Evolutionary conservation across 2,888 invertebrate species (phyloP), one percentile per base, ranked within the genome.

Genomic region (Chaetogeoica ovagalla): DNA sequence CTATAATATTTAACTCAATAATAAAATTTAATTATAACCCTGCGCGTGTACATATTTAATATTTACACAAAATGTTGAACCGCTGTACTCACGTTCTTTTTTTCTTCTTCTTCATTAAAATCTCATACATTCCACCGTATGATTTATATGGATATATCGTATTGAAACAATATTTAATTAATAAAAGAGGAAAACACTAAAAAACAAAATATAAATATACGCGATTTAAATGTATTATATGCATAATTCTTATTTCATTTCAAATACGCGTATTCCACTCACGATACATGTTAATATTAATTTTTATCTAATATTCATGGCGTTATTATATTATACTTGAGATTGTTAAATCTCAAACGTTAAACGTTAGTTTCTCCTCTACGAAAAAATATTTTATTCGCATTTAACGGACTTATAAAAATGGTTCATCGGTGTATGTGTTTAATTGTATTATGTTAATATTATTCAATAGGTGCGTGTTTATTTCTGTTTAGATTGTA

Each of bases 401-500:
- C 17, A 15, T 43, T 65, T 65, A n/a, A 23, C 43, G 43, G 6
- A 39, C 39, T 65, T 15, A 39, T 19, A 6, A 39, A 19, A 17
- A 55, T 55, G 19, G 19, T 17, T 2, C 9, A 11, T 48, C 9
- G 6, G 9, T 48, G 48, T 39, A 39, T 7, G 39, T 39, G 39
- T 39, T 39, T 39, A 39, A 39, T 39, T 39, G 39, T 39, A 39
- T 39, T 39, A 39, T 39, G 7, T 43, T 9, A 43, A 43, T 43
- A 43, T 11, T 52, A 11, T n/a, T n/a, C n/a, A n/a, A n/a, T 52
- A 15, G 9, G 13, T 13, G 59, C 23, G 30, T 73, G 21, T 73
- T n/a, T 21, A 21, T 74, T 21, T 74, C 19, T 69, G 17, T 75
- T 75, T 57, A 65, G 74, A 8, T 1, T 37, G 21, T 48, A 15